A percentile compares a stretch with the other conserved stretches of the same genome.
Evolutionary conservation across 1,140 invertebrate genomes (phyloP).

Genomic region (Heliothis virescens): DNA sequence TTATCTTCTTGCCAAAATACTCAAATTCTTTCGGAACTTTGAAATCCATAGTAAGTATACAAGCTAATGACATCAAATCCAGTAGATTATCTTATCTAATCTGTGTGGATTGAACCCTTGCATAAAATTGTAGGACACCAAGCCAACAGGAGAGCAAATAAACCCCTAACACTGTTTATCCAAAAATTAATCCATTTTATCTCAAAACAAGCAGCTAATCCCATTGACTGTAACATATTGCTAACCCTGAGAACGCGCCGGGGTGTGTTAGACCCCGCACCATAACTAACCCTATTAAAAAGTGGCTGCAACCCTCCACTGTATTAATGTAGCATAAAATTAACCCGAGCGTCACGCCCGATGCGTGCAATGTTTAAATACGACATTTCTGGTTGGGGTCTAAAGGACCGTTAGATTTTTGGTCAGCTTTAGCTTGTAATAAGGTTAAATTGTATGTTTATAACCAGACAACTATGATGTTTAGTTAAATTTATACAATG

Average conservation of each 20-base stretch:
- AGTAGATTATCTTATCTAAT: not conserved
- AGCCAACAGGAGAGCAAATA: conserved; percentile 43
- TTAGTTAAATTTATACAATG: not conserved
- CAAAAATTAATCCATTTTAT: conserved; percentile 49
- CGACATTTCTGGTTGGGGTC: conserved; percentile 56
- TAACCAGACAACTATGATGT: not conserved
- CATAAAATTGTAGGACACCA: not conserved
- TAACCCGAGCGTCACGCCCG: conserved; percentile 78
- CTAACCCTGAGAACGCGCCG: conserved; percentile 70
- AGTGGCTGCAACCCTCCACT: conserved; percentile 71
- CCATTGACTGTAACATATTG: conserved; percentile 68
- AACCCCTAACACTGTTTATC: conserved; percentile 37
- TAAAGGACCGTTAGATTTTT: conserved; percentile 60
- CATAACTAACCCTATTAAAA: conserved; percentile 84
- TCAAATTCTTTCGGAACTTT: too few relatives aligned
- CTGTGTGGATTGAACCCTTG: not conserved
- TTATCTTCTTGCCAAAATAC: too few relatives aligned
- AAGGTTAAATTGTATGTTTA: too few relatives aligned
- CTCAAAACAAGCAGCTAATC: conserved; percentile 56
- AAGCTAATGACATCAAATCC: not conserved
- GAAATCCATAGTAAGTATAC: too few relatives aligned
- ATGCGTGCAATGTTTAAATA: conserved; percentile 72
- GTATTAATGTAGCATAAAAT: conserved; percentile 86
- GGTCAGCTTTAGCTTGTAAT: conserved; percentile 27
- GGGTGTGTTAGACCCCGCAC: conserved; percentile 68